phyloP scores from a whole-genome alignment of 53 echinoderm and acorn worm species.

The Paracentrotus lividus region DNA sequence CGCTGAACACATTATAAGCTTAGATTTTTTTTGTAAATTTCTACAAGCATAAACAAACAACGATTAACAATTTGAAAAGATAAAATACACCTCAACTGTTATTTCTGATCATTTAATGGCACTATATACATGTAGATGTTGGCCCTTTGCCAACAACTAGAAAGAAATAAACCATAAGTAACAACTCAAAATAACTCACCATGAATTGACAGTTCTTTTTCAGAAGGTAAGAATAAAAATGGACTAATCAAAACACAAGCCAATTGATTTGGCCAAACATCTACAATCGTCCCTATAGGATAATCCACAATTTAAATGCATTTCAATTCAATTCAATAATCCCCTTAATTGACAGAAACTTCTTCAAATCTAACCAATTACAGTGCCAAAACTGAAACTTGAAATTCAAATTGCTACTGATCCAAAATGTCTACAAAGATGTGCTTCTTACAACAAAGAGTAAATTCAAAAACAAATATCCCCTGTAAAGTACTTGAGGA shows the following conservation, averaged over 20 bases:
- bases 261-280: not conserved
- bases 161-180: no score
- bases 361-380: conserved; percentile 42
- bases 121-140: no score
- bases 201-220: no score
- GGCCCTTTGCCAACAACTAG: no score
- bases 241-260: not conserved
- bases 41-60: not conserved
- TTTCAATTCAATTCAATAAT: conserved; percentile 37
- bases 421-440: conserved; percentile 26
- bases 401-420: conserved; percentile 44
- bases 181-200: no score
- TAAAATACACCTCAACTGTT: not conserved
- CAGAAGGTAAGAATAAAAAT: not conserved
- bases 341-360: conserved; percentile 46
- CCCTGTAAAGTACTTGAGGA: not conserved
- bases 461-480: conserved; percentile 17
- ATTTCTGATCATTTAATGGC: not conserved
- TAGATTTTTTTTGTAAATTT: no score
- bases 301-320: conserved; percentile 20
- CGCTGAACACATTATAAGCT: no score
- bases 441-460: not conserved
- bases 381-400: conserved; percentile 48
- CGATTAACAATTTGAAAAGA: not conserved
- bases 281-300: not conserved